Evolutionary conservation across 2,888 invertebrate genomes (phyloP).

Genomic region (Cantharis rufa): DNA sequence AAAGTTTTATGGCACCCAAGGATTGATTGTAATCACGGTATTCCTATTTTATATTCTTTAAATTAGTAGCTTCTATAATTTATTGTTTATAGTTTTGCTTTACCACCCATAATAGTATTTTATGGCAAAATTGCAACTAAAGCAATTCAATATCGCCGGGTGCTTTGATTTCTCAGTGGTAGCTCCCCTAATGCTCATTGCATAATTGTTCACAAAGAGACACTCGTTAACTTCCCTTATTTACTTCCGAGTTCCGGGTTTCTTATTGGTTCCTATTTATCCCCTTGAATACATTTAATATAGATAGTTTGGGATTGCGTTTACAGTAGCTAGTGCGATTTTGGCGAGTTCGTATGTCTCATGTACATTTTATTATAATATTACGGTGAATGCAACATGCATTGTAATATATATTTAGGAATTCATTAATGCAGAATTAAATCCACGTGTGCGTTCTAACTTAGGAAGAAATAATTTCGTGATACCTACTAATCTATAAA

Average conservation of each 20-base stretch:
- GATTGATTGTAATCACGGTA: not conserved
- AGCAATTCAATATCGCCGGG: not conserved
- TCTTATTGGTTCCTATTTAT: conserved; percentile 42
- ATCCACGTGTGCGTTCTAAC: not conserved
- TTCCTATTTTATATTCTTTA: not conserved
- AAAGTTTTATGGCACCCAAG: not conserved
- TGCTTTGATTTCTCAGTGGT: not conserved
- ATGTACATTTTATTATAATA: not conserved
- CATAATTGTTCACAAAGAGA: conserved; percentile 8
- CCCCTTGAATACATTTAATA: conserved; percentile 19
- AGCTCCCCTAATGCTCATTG: not conserved
- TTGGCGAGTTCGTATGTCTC: not conserved
- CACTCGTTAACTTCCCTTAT: conserved; percentile 33
- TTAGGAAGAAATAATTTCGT: not conserved
- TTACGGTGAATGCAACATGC: too few relatives aligned
- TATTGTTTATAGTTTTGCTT: not conserved
- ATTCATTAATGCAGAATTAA: not conserved
- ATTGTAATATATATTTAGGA: too few relatives aligned
- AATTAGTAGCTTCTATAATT: not conserved
- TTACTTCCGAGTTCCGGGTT: conserved; percentile 49
- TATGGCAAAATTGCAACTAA: not conserved
- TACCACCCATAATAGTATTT: not conserved
- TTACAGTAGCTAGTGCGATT: not conserved
- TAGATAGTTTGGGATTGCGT: not conserved
- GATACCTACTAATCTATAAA: not conserved